Evolutionary conservation across 2,888 invertebrate genomes (phyloP), one percentile per base, ranked within the genome.

Genomic region (Flexamia atlantica): DNA sequence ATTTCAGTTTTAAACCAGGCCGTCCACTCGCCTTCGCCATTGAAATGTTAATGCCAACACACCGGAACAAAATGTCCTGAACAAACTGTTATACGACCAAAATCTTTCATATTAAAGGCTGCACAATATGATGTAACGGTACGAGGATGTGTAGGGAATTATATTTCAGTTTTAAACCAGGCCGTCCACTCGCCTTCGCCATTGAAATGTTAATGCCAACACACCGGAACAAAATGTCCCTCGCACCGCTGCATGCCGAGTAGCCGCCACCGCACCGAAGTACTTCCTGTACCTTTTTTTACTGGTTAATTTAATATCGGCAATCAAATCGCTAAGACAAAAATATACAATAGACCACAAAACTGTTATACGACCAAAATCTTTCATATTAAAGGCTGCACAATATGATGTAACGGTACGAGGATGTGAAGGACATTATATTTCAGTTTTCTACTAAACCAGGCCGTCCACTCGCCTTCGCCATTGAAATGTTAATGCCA

Each of bases 131-230:
- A n/a, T n/a, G n/a, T n/a, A n/a, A n/a, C n/a, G n/a, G n/a, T n/a
- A n/a, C n/a, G n/a, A n/a, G n/a, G n/a, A n/a, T n/a, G n/a, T n/a
- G n/a, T n/a, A n/a, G n/a, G n/a, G n/a, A n/a, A n/a, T n/a, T n/a
- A 28, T 57, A 57, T 64, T 64, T 64, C 4, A 64, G 64, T 28
- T 64, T 64, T 28, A 5, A 28, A 64, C 64, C 30, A 64, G 64
- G 30, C 64, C 64, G 30, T 5, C 64, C 64, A 64, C 64, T 64
- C 28, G 4, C 14, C 40, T 36, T 23, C 70, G 36, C 70, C 70
- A 70, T 70, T 70, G 40, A 70, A 36, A 70, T 70, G 70, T 20
- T 70, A 70, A 70, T 70, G 70, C 70, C 70, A 70, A 70, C 70
- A 36, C 20, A 40, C 32, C 70, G 70, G 36, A 70, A 70, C 70